Conservation (phyloP, 2,113 vertebrate genomes). For the Apteryx mantelli region DNA sequence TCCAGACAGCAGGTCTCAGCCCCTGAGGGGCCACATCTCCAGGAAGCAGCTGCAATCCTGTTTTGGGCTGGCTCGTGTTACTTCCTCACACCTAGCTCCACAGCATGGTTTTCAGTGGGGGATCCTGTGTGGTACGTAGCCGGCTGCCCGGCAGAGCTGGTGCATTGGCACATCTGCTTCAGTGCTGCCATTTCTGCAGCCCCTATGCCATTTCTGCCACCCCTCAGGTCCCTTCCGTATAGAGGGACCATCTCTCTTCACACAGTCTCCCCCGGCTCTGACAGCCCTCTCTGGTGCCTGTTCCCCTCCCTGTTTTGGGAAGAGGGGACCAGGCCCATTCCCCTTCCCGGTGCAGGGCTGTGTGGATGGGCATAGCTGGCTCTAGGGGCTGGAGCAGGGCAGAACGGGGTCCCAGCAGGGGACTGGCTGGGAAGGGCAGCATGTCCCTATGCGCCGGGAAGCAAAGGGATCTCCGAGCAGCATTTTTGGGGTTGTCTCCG, state of each 20-base stretch:
- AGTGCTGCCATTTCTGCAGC: rapidly evolving
- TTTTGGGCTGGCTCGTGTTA: not conserved
- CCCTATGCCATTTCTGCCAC: rapidly evolving
- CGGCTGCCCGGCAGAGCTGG: not conserved
- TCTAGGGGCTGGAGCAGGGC: too few species aligned
- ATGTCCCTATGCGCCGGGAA: not conserved
- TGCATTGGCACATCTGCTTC: not conserved
- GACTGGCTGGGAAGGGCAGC: not conserved
- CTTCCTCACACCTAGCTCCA: not conserved
- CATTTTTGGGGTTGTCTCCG: too few species aligned
- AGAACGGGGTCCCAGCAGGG: rapidly evolving
- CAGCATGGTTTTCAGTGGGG: not conserved
- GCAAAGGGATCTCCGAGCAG: not conserved
- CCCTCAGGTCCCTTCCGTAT: not conserved
- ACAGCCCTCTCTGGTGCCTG: not conserved
- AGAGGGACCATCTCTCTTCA: not conserved
- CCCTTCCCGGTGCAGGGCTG: not conserved
- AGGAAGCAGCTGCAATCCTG: too few species aligned
- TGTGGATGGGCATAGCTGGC: rapidly evolving
- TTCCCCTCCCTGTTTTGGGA: not conserved
- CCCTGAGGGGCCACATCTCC: not conserved
- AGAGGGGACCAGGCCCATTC: not conserved
- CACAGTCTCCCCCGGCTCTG: not conserved
- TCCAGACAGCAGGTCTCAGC: not conserved
- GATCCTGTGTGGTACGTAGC: not conserved